Percentiles rank a stretch among this genome's conserved stretches.
Evolutionary conservation across 1,140 invertebrate species (phyloP).

Genomic region (Sycophila sp.): DNA sequence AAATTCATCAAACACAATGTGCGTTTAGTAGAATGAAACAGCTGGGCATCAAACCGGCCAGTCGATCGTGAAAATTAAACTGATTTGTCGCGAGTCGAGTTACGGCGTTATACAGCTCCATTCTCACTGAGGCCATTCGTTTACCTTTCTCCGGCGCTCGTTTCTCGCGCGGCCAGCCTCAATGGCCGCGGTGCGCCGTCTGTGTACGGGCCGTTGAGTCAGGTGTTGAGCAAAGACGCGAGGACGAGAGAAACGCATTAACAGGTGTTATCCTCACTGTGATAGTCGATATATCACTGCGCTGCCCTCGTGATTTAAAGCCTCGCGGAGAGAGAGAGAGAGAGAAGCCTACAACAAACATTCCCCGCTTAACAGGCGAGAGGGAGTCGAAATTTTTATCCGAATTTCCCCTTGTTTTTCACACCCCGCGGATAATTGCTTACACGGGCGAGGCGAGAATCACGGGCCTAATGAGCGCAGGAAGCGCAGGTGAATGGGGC

Average conservation of each 20-base stretch:
- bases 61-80: conserved; percentile 6
- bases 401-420: background rate
- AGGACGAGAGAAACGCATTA: conserved; percentile 55
- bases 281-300: conserved; percentile 57
- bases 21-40: no score
- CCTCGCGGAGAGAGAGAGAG: background rate
- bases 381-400: no score
- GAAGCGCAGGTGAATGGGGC: background rate
- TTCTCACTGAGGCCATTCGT: background rate
- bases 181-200: no score
- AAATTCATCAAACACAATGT: no score
- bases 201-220: conserved; percentile 22
- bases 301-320: no score
- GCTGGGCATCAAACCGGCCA: background rate
- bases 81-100: background rate
- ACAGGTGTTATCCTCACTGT: conserved; percentile 53
- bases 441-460: background rate
- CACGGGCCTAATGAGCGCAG: background rate
- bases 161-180: conserved; percentile 4
- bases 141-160: background rate
- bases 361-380: background rate
- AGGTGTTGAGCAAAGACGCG: conserved; percentile 47
- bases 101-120: background rate
- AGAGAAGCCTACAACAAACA: conserved; percentile 24
- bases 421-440: no score